These are phyloP conservation scores for Hesperophylax magnus DNA, from an alignment of 1,140 invertebrate genomes.

Conservation along the genomic window DNA sequence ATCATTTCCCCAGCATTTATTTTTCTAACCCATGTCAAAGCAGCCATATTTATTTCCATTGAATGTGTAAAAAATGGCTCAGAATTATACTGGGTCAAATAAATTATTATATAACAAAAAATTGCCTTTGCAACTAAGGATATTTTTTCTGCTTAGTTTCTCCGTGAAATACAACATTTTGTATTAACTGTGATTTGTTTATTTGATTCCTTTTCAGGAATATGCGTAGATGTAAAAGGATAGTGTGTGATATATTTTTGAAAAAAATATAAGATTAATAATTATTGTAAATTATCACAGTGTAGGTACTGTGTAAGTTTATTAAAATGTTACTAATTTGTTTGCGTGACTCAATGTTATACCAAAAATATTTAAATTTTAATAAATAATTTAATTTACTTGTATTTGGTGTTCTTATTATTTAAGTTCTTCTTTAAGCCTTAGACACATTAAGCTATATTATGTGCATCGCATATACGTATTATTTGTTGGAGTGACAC, in stretches of 20 bases:
- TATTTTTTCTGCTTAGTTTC: not conserved
- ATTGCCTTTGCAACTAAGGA: not conserved
- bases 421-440: not conserved
- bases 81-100: not conserved
- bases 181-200: constrained; percentile 8
- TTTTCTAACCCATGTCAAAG: too few species aligned
- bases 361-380: constrained; percentile 36
- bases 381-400: constrained; percentile 35
- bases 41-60: not conserved
- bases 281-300: constrained; percentile 8
- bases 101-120: not conserved
- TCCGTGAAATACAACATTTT: not conserved
- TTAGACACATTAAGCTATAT: too few species aligned
- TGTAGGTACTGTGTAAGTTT: constrained; percentile 16
- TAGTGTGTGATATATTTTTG: constrained; percentile 31
- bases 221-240: not conserved
- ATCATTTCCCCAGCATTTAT: too few species aligned
- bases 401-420: not conserved
- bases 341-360: constrained; percentile 30
- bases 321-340: constrained; percentile 9
- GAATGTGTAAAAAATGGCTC: not conserved
- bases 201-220: constrained; percentile 1
- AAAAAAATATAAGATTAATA: not conserved
- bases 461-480: too few species aligned
- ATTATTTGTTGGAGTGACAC: too few species aligned